phyloP scores from a whole-genome alignment of 2,113 vertebrate species.

The Carassius auratus region DNA sequence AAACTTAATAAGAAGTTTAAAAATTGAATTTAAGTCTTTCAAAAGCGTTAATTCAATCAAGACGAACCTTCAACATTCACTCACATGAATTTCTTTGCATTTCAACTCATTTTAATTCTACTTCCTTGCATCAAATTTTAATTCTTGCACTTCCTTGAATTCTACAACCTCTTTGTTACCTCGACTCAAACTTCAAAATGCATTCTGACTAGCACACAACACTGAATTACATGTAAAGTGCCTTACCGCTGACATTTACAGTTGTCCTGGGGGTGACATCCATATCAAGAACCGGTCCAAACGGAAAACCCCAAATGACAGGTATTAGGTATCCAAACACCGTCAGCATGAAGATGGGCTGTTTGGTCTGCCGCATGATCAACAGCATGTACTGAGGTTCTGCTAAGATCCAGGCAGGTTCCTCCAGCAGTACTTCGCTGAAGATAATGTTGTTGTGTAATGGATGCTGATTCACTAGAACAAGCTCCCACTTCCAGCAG shows the following conservation, averaged over 20 bases:
- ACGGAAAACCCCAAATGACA: conserved; percentile 72
- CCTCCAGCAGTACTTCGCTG: conserved; percentile 13
- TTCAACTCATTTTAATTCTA: too few relatives aligned
- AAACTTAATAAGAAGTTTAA: too few relatives aligned
- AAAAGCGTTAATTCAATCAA: too few relatives aligned
- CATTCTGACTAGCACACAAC: not conserved
- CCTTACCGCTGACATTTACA: conserved; percentile 71
- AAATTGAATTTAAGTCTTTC: too few relatives aligned
- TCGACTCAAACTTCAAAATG: not conserved
- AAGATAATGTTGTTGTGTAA: conserved; percentile 21
- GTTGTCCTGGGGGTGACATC: conserved; percentile 77
- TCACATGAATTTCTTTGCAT: too few relatives aligned
- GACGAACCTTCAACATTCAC: too few relatives aligned
- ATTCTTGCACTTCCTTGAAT: too few relatives aligned
- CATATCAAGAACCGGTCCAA: conserved; percentile 73
- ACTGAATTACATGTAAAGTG: not conserved
- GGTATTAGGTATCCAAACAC: conserved; percentile 59
- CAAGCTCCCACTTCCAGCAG: conserved; percentile 34
- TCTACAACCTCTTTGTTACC: too few relatives aligned
- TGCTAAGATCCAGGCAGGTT: conserved; percentile 33
- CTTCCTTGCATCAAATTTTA: too few relatives aligned
- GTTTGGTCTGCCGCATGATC: conserved; percentile 63
- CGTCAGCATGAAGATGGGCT: conserved; percentile 45
- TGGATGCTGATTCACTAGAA: conserved; percentile 17
- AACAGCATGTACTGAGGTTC: conserved; percentile 18